Percentiles rank a stretch among this genome's conserved stretches.
phyloP scores from a whole-genome alignment of 2,113 vertebrate genomes.

The human region DNA sequence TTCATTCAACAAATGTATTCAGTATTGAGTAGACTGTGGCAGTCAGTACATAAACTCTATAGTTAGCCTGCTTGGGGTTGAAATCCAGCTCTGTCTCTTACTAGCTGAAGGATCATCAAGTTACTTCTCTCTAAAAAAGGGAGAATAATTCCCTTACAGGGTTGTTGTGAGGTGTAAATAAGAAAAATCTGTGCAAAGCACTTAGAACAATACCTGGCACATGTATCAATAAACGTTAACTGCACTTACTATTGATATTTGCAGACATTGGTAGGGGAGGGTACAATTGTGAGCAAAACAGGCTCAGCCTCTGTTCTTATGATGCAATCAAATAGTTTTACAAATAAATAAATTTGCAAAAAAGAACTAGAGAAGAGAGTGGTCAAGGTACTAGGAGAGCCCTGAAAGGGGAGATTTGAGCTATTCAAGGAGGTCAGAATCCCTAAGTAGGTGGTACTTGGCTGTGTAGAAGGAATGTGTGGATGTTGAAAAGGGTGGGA shows the following conservation, averaged over 20 bases:
- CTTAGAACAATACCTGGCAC: neutral
- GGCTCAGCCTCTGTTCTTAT: neutral
- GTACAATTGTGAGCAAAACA: neutral
- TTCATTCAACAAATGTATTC: neutral
- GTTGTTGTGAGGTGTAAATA: neutral
- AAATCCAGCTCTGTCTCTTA: neutral
- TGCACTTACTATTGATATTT: neutral
- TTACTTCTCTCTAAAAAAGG: neutral
- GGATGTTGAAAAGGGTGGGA: too few relatives aligned
- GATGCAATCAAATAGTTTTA: neutral
- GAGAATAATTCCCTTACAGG: neutral
- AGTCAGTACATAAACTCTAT: neutral
- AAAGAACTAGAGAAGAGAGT: neutral
- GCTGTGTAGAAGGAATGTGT: neutral
- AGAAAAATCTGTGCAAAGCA: neutral
- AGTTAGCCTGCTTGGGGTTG: neutral
- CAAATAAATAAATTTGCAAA: neutral
- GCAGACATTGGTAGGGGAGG: too few relatives aligned
- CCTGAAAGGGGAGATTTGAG: neutral
- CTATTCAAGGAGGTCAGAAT: neutral
- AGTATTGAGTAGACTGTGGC: neutral
- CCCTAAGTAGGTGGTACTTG: neutral
- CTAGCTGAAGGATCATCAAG: neutral
- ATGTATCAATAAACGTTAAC: neutral
- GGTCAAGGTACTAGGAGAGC: neutral